These are phyloP conservation scores for Ischnus inquisitorius DNA, from an alignment of 2,888 invertebrate species.

Conservation along the genomic window DNA sequence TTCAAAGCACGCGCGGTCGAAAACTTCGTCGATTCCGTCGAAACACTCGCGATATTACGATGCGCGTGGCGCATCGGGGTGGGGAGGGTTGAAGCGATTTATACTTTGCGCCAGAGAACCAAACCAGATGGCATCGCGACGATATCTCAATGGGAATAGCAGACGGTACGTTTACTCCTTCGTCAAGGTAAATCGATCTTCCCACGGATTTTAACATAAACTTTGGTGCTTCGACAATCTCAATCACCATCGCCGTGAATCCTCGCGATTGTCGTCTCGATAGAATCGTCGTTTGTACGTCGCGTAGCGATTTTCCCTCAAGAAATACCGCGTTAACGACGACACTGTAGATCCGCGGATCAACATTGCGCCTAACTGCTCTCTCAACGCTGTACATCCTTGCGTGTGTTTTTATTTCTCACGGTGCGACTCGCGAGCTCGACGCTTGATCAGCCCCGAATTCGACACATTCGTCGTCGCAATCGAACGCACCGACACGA, in stretches of 20 bases:
- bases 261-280: not conserved
- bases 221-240: conserved; percentile 10
- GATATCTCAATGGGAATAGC: conserved; percentile 73
- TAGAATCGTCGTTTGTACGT: not conserved
- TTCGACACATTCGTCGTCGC: not conserved
- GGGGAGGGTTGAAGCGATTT: not conserved
- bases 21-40: not conserved
- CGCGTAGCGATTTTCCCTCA: conserved; percentile 22
- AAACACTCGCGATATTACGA: not conserved
- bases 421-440: not conserved
- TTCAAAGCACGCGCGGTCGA: not conserved
- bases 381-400: conserved; percentile 24
- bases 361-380: conserved; percentile 60
- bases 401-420: conserved; percentile 38
- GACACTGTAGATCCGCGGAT: conserved; percentile 62
- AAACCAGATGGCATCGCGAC: conserved; percentile 70
- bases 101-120: conserved; percentile 60
- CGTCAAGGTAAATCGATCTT: conserved; percentile 72
- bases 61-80: too few species aligned
- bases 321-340: conserved; percentile 60
- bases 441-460: not conserved
- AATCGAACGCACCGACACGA: not conserved
- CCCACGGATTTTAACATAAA: conserved; percentile 59
- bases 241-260: not conserved
- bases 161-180: conserved; percentile 72